Conservation (phyloP, 1,140 invertebrate genomes). For the Drosophila azteca region DNA sequence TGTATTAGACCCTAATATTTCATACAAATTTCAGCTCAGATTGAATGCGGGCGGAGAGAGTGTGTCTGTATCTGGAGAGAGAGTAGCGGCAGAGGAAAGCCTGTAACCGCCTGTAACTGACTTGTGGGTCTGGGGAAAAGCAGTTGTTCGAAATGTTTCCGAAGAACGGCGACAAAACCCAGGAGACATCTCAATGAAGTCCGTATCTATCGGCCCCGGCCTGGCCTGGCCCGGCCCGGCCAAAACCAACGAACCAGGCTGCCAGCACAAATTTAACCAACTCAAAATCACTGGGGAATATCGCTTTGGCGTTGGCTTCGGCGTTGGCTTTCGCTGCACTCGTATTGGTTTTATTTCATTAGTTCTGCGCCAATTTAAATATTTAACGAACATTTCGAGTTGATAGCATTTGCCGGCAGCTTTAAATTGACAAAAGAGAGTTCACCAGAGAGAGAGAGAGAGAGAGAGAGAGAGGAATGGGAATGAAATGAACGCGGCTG, state of each 20-base stretch:
- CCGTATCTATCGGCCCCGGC: background rate
- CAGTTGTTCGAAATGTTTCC: too few species aligned
- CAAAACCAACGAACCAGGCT: conserved; percentile 35
- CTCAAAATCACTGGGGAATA: conserved; percentile 61
- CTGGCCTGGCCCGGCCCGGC: too few species aligned
- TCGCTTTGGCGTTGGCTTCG: conserved; percentile 25
- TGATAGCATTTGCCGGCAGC: conserved; percentile 69
- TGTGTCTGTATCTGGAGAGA: too few species aligned
- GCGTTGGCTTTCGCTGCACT: background rate
- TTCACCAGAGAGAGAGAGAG: background rate
- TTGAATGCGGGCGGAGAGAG: conserved; percentile 13
- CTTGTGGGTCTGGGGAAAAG: too few species aligned
- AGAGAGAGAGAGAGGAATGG: background rate
- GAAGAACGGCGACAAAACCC: background rate
- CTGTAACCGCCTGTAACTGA: too few species aligned
- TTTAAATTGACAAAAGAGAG: conserved; percentile 69
- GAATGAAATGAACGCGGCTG: conserved; percentile 25
- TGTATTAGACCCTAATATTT: too few species aligned
- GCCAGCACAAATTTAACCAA: conserved; percentile 59
- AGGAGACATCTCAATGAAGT: background rate
- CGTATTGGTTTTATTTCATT: conserved; percentile 77
- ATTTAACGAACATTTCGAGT: conserved; percentile 70
- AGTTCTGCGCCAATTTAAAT: conserved; percentile 77
- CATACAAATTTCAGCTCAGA: conserved; percentile 6
- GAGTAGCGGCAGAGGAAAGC: too few species aligned